These are phyloP conservation scores for Vanacampus margaritifer DNA, from an alignment of 2,113 vertebrate species.

Conservation along the genomic window DNA sequence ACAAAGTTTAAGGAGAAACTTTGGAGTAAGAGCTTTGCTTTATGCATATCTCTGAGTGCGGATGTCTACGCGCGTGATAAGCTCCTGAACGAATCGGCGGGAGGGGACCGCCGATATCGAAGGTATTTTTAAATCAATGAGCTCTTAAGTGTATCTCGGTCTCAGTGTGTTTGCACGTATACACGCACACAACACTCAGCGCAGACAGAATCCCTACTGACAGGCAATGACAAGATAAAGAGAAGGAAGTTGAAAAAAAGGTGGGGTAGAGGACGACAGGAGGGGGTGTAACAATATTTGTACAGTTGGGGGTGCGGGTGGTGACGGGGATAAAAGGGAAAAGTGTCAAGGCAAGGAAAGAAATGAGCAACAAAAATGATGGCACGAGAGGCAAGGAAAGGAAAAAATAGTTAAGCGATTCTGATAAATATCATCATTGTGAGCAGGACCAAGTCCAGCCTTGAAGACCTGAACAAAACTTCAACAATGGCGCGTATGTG, in stretches of 20 bases:
- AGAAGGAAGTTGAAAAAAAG: slow-evolving; percentile 32
- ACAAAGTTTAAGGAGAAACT: slow-evolving; percentile 74
- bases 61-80: slow-evolving; percentile 54
- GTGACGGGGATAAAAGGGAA: slow-evolving; percentile 38
- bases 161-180: slow-evolving; percentile 61
- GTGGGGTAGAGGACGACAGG: slow-evolving; percentile 47
- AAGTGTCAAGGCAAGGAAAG: slow-evolving; percentile 50
- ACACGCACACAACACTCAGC: slow-evolving; percentile 58
- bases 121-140: slow-evolving; percentile 77
- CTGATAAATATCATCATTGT: slow-evolving; percentile 34
- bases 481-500: slow-evolving; percentile 13
- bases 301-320: slow-evolving; percentile 47
- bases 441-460: slow-evolving; percentile 43
- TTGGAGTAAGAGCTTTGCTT: slow-evolving; percentile 69
- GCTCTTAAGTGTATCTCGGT: slow-evolving; percentile 73
- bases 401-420: slow-evolving; percentile 39
- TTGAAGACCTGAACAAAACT: slow-evolving; percentile 34
- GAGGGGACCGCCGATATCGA: slow-evolving; percentile 73
- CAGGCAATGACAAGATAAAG: slow-evolving; percentile 73
- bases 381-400: slow-evolving; percentile 30
- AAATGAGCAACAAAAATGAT: slow-evolving; percentile 59
- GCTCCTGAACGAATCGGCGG: slow-evolving; percentile 68
- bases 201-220: slow-evolving; percentile 68
- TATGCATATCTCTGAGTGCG: slow-evolving; percentile 49
- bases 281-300: slow-evolving; percentile 69